These are phyloP conservation scores for Mamestra configurata DNA, from an alignment of 1,140 invertebrate species.

Conservation along the genomic window DNA sequence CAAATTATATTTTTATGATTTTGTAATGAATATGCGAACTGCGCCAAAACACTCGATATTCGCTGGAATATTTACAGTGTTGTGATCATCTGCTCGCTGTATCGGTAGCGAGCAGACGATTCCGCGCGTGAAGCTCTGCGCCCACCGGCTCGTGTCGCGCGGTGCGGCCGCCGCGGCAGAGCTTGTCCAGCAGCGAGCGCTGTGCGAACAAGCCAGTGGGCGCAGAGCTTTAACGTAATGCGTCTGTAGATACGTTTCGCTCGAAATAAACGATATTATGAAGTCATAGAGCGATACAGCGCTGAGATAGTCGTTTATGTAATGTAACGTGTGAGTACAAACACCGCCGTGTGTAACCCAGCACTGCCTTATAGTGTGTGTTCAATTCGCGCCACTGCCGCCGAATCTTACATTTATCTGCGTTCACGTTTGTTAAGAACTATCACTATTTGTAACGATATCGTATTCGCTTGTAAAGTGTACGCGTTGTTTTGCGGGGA, in stretches of 20 bases:
- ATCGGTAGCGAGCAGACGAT: neutral
- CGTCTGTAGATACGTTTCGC: neutral
- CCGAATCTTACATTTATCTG: conserved; percentile 50
- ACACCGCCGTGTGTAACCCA: conserved; percentile 29
- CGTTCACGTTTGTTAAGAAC: conserved; percentile 10
- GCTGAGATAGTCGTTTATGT: neutral
- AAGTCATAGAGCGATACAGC: conserved; percentile 23
- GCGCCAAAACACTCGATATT: conserved; percentile 30
- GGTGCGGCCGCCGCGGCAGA: no score
- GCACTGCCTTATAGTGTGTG: conserved; percentile 73
- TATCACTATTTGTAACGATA: conserved; percentile 14
- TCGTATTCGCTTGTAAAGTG: conserved; percentile 8
- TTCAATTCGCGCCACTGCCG: conserved; percentile 62
- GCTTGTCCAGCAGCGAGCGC: no score
- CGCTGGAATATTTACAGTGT: conserved; percentile 52
- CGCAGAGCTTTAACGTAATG: neutral
- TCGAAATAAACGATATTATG: conserved; percentile 43
- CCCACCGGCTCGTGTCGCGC: no score
- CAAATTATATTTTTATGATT: conserved; percentile 55
- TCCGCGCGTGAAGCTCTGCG: no score
- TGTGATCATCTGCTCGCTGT: neutral
- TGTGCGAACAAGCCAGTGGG: neutral
- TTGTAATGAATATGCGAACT: conserved; percentile 52
- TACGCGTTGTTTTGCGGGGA: neutral
- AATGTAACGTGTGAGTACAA: conserved; percentile 49